Conservation (phyloP, 2,888 invertebrate species). For the Acanthoscelides obtectus region DNA sequence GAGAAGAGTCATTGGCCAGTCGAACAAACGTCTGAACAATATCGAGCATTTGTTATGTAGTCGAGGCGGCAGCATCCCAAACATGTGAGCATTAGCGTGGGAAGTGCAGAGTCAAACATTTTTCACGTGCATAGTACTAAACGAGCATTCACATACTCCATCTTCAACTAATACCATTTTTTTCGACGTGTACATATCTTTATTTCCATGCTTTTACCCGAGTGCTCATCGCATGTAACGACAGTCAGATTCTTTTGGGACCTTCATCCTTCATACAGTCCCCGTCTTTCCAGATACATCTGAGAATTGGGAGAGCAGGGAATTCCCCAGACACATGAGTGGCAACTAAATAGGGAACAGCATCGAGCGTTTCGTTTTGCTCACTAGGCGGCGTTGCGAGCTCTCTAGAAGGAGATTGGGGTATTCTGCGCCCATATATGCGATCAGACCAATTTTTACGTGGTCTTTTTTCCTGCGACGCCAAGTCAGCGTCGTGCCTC, state of each 20-base stretch:
- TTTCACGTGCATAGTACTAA: too few species aligned
- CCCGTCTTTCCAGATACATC: conserved; percentile 33
- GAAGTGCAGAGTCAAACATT: too few species aligned
- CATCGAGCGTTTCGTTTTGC: conserved; percentile 13
- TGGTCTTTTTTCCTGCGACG: conserved; percentile 31
- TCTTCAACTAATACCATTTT: too few species aligned
- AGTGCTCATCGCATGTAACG: too few species aligned
- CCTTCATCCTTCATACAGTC: conserved; percentile 44
- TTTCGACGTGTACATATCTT: too few species aligned
- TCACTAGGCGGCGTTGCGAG: conserved; percentile 23
- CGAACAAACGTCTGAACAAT: too few species aligned
- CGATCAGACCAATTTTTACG: conserved; percentile 46
- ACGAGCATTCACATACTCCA: too few species aligned
- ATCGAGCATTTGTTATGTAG: too few species aligned
- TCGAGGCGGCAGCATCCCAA: too few species aligned
- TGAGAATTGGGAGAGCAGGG: conserved; percentile 19
- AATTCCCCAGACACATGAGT: conserved; percentile 42
- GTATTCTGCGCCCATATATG: conserved; percentile 44
- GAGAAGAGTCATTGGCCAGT: too few species aligned
- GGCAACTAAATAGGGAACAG: conserved; percentile 46
- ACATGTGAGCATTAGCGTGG: too few species aligned
- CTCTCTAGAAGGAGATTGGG: conserved; percentile 43
- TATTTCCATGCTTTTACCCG: too few species aligned
- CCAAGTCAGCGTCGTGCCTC: background rate
- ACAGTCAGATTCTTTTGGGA: conserved; percentile 46